A percentile compares a stretch with the other conserved stretches of the same genome.
These are phyloP conservation scores for Pitangus sulphuratus DNA, from an alignment of 2,797 vertebrate species.

Conservation along the genomic window DNA sequence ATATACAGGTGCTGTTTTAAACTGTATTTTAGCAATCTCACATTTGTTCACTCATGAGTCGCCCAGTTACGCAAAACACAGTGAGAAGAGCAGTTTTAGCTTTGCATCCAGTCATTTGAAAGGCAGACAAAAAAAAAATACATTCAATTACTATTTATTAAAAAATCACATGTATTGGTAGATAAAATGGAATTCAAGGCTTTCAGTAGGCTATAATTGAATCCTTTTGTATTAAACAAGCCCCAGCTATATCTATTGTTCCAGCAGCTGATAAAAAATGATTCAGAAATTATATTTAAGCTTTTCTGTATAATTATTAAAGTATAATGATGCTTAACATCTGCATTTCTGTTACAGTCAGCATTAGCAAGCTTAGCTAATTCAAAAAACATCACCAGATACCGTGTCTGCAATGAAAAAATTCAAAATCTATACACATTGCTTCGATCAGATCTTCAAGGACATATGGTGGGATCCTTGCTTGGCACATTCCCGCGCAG, in stretches of 20 bases:
- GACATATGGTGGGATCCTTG: background rate
- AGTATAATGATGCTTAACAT: background rate
- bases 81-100: background rate
- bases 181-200: background rate
- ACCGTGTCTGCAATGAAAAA: background rate
- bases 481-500: background rate
- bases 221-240: conserved; percentile 15
- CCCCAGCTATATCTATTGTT: background rate
- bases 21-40: background rate
- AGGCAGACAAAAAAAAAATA: background rate
- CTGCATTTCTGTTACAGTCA: conserved; percentile 25
- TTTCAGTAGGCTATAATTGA: conserved; percentile 2
- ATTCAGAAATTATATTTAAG: conserved; percentile 41
- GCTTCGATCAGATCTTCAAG: background rate
- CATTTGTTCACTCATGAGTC: background rate
- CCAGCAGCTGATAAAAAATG: background rate
- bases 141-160: background rate
- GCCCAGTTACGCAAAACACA: background rate
- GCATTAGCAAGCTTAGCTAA: background rate
- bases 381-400: background rate
- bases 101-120: background rate
- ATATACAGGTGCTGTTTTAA: background rate
- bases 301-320: conserved; percentile 11
- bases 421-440: background rate
- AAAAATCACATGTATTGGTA: conserved; percentile 5